Evolutionary conservation across 2,113 vertebrate species (phyloP), one percentile per base, ranked within the genome.

Genomic region (Origma solitaria): DNA sequence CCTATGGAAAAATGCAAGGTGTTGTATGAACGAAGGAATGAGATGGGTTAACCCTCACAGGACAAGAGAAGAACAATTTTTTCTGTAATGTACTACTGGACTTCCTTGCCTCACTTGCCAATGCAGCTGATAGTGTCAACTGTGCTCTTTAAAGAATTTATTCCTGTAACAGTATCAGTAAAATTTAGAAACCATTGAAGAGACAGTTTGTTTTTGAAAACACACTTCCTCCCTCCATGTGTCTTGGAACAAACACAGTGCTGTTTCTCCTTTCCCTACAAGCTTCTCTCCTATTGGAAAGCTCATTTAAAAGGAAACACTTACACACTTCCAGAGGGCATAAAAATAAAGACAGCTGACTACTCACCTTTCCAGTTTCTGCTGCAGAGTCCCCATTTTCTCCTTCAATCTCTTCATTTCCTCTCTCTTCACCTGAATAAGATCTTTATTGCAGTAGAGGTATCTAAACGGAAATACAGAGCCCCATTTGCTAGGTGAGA

Each of bases 341-440:
- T 25, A 45, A 40, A 44, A 42, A 8, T 6, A n/a, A 53, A 72
- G 33, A 11, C 5, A 37, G 33, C 6, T 33, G 17, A 28, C 20
- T 10, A 86, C 97, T 84, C 44, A 99, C 99, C 98, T 98, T 88
- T 99, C 99, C 81, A 99, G 96, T 76, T 99, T 99, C 96, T 99
- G 98, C 93, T 99, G 98, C 40, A 99, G 97, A 73, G 95, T 28
- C 27, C 97, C 96, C 75, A 99, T 97, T 95, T 99, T 98, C 42
- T 98, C 98, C 94, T 98, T 99, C 86, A 99, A 25, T 77, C 97
- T 98, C 83, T 98, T 98, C 38, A 99, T 97, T 57, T 98, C 98
- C 42, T 98, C 98, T 96, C 99, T 98, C 93, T 99, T 99, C 85
- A 91, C 98, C 69, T 98, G 98, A 70, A 98, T 98, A 54, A 98